Conservation (phyloP, 1,140 invertebrate genomes). For the Colletes gigas region DNA sequence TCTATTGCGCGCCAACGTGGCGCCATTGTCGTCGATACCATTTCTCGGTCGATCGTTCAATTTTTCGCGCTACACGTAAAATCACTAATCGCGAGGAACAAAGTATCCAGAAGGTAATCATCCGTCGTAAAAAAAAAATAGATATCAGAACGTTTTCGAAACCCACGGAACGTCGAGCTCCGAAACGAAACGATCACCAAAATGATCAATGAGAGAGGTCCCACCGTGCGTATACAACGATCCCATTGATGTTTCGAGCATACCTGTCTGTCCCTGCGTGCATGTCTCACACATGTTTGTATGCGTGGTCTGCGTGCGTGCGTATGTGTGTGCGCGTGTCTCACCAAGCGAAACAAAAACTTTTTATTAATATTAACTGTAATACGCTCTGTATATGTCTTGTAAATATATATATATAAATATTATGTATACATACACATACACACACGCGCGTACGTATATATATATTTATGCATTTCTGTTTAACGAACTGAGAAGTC, state of each 20-base stretch:
- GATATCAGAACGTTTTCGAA: background rate
- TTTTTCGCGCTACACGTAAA: too few relatives aligned
- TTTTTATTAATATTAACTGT: conserved; percentile 69
- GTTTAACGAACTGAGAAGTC: conserved; percentile 32
- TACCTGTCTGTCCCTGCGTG: too few relatives aligned
- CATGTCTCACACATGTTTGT: background rate
- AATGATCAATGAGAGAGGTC: background rate
- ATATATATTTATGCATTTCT: conserved; percentile 55
- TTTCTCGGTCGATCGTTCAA: too few relatives aligned
- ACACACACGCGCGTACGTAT: conserved; percentile 52
- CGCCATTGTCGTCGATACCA: too few relatives aligned
- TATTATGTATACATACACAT: conserved; percentile 38
- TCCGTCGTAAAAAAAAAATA: too few relatives aligned
- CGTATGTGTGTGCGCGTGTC: conserved; percentile 43
- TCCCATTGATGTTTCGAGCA: background rate
- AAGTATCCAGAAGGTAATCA: too few relatives aligned
- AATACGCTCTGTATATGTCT: conserved; percentile 81
- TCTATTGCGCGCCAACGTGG: too few relatives aligned
- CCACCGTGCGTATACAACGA: background rate
- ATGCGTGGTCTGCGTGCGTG: conserved; percentile 12
- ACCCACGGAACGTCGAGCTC: background rate
- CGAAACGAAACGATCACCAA: background rate
- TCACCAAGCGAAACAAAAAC: conserved; percentile 60
- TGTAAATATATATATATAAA: conserved; percentile 77
- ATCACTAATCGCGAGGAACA: too few relatives aligned